Conservation (phyloP, 1,140 invertebrate genomes). For the Hylaeus volcanicus region DNA sequence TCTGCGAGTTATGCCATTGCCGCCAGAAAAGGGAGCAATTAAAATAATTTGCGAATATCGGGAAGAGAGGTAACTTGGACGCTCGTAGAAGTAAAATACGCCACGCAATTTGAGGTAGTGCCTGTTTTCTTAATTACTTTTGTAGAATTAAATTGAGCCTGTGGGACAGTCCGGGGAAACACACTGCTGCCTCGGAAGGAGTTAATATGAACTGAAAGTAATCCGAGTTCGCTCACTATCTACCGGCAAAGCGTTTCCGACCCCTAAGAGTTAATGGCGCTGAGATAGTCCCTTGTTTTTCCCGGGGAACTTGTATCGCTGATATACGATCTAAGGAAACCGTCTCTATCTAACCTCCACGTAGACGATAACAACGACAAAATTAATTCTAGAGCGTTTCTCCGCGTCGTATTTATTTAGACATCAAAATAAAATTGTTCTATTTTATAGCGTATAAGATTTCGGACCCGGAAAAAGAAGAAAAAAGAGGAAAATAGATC, state of each 20-base stretch:
- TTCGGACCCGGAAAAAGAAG: too few species aligned
- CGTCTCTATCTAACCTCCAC: not conserved
- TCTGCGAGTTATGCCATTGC: not conserved
- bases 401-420: too few species aligned
- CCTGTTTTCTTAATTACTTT: conserved; percentile 43
- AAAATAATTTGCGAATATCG: conserved; percentile 12
- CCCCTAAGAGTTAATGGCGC: conserved; percentile 21
- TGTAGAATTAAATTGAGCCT: conserved; percentile 38
- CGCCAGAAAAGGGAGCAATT: not conserved
- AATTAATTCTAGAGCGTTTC: not conserved
- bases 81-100: conserved; percentile 13
- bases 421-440: too few species aligned
- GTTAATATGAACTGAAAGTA: conserved; percentile 48
- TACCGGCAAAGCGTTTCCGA: conserved; percentile 19
- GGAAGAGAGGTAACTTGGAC: not conserved
- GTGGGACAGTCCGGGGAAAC: not conserved
- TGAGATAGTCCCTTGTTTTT: conserved; percentile 30
- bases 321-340: not conserved
- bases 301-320: not conserved
- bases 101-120: conserved; percentile 30
- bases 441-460: too few species aligned
- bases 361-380: not conserved
- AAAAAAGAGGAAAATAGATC: too few species aligned
- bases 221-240: conserved; percentile 31
- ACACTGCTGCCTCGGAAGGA: not conserved